phyloP scores from a whole-genome alignment of 2,113 vertebrate genomes.

The Cynopterus brachyotis region DNA sequence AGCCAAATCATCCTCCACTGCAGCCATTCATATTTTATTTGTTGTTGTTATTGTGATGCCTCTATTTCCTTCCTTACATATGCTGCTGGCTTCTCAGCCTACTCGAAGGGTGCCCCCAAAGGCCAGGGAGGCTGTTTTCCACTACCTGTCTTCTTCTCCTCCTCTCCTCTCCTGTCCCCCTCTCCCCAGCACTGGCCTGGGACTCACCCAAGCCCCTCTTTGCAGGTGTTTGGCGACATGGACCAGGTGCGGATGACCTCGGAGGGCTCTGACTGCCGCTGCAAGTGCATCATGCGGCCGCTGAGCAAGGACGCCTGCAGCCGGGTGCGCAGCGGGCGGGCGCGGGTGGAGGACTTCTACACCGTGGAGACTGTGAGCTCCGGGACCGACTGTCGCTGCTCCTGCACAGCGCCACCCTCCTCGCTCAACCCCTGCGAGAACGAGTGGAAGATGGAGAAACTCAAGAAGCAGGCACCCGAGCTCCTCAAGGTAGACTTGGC shows the following conservation, averaged over 20 bases:
- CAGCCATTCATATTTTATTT: neutral
- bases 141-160: neutral
- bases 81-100: neutral
- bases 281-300: constrained; percentile 97
- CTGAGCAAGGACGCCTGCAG: constrained; percentile 93
- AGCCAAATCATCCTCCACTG: neutral
- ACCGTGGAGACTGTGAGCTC: constrained; percentile 97
- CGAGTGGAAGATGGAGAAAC: constrained; percentile 97
- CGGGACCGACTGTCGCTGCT: constrained; percentile 94
- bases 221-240: constrained; percentile 89
- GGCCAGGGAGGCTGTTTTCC: neutral
- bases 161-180: neutral
- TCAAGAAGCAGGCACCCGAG: constrained; percentile 96
- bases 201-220: neutral
- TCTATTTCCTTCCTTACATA: neutral
- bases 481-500: constrained; percentile 90
- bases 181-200: neutral
- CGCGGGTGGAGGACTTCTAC: constrained; percentile 94
- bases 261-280: constrained; percentile 96
- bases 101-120: neutral
- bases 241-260: constrained; percentile 97
- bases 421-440: constrained; percentile 98
- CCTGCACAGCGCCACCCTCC: constrained; percentile 94
- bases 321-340: constrained; percentile 87
- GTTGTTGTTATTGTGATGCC: neutral